Evolutionary conservation across 1,140 invertebrate species (phyloP), one percentile per base, ranked within the genome.

Genomic region (Drosophila baimaii): DNA sequence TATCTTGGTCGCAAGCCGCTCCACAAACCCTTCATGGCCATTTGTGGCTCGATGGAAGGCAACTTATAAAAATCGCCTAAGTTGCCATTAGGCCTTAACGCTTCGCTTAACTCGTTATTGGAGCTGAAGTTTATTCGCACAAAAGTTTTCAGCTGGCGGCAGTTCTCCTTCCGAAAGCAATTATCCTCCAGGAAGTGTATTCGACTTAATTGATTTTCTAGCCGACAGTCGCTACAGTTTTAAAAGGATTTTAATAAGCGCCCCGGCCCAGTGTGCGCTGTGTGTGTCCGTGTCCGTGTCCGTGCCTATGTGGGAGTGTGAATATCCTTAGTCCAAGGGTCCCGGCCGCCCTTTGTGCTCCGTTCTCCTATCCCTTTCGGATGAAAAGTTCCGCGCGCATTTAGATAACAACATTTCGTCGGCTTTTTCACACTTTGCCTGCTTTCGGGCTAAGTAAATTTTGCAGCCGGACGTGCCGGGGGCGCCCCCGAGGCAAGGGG

Each of bases 211-310:
- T 89, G 84, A 89, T 89, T 89, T 83, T 77, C 66, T 46, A 58
- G 59, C 58, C 59, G 77, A 61, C 64, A 84, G 77, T 75, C 75
- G 77, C 79, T 66, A 78, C 80, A 71, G 65, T 89, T 81, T 80
- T 78, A 89, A 89, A 89, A 70, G 84, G 84, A 89, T 89, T 89
- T 82, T 73, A 89, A 81, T 89, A 89, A 89, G 84, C 74, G 77
- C 84, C 88, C 77, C 80, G 71, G 76, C 29, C 13, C 29, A 15
- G 19, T 10, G 31, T 10, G 7, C 29, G 13, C 51, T 23, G 19
- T 52, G 49, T 35, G 51, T 29, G 82, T n/a, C n/a, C n/a, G n/a
- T 49, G 58, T 47, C 66, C 23, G 33, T 55, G 62, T 62, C 21
- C 39, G 49, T 27, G 55, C 17, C 12, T 29, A 15, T 35, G 57